Evolutionary conservation across 92 coral and sea anemone genomes (phyloP), one percentile per base, ranked within the genome.

Genomic region (Epizoanthus fatuus): DNA sequence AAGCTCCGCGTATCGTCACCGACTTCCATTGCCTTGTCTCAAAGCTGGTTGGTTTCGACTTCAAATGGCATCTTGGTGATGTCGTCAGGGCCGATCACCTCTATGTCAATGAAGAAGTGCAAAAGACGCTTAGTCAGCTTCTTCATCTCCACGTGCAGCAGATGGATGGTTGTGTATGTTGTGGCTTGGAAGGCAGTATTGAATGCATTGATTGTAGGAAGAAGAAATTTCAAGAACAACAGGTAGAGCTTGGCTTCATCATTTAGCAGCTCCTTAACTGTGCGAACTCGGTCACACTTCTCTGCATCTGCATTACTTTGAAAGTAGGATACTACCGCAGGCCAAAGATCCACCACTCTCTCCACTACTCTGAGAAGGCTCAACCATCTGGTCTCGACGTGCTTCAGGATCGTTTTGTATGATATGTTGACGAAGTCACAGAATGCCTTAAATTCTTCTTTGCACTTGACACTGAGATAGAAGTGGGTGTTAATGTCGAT

Each of bases 121-220:
- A 75, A 62, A 32, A 75, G 32, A 75, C 81, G 81, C 56, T 75
- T 56, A 19, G 81, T 75, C 81, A 75, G 81, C 69, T 75, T 75
- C 39, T 59, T 75, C 68, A 75, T 75, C 1, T 75, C 69, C 32
- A 53, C 81, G 68, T 75, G 81, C 68, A 75, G 66, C 12, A 75
- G 81, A 75, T 75, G 81, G 51, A 75, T 75, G 81, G 49, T 75
- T 55, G 81, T 75, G 52, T 75, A 75, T 63, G 53, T 56, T 39
- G 81, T 75, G 68, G 81, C 81, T 75, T 75, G 81, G 81, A 75
- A 75, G 55, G 81, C 81, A 42, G 51, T 75, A 14, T 75, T 62
- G 81, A 75, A 75, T 20, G 67, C 20, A 19, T 56, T 75, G 81
- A 75, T 66, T 56, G 65, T 59, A 59, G 5, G 65, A 7, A 59